Evolutionary conservation across 2,888 invertebrate genomes (phyloP).

Genomic region (Drosophila peninsularis): DNA sequence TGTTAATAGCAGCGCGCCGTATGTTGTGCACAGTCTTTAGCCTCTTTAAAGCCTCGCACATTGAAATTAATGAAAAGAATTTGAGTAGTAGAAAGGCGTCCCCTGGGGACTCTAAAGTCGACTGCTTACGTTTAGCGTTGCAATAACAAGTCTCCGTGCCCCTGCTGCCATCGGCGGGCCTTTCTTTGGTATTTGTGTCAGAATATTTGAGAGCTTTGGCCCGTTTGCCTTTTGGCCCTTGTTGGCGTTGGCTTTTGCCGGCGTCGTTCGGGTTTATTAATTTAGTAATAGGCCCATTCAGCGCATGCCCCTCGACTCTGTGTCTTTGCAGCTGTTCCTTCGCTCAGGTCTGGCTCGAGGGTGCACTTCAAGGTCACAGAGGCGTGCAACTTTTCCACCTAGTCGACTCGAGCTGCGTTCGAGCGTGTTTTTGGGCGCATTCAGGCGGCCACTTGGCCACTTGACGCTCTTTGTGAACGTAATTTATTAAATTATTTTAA

Average conservation of each 20-base stretch:
- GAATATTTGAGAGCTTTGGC: constrained; percentile 34
- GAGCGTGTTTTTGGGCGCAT: constrained; percentile 17
- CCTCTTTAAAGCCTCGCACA: background rate
- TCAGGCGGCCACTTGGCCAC: constrained; percentile 45
- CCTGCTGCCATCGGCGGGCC: background rate
- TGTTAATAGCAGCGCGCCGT: constrained; percentile 4
- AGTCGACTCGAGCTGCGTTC: constrained; percentile 24
- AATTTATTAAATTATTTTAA: constrained; percentile 76
- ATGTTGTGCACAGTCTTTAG: background rate
- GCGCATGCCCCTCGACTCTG: constrained; percentile 28
- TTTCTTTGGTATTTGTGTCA: constrained; percentile 23
- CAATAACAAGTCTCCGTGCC: constrained; percentile 18
- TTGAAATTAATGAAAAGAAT: constrained; percentile 15
- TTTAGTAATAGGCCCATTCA: constrained; percentile 68
- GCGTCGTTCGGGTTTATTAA: constrained; percentile 60
- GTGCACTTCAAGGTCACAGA: constrained; percentile 74
- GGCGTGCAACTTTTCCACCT: constrained; percentile 66
- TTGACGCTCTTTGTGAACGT: constrained; percentile 56
- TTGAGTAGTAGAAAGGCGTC: constrained; percentile 7
- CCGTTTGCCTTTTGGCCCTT: constrained; percentile 24
- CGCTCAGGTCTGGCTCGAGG: constrained; percentile 46
- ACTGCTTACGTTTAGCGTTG: constrained; percentile 22
- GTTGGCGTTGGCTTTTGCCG: constrained; percentile 23
- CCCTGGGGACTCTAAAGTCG: constrained; percentile 13
- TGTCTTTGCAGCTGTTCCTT: constrained; percentile 1